phyloP scores from a whole-genome alignment of 2,888 invertebrate genomes.

The Abrostola tripartita region DNA sequence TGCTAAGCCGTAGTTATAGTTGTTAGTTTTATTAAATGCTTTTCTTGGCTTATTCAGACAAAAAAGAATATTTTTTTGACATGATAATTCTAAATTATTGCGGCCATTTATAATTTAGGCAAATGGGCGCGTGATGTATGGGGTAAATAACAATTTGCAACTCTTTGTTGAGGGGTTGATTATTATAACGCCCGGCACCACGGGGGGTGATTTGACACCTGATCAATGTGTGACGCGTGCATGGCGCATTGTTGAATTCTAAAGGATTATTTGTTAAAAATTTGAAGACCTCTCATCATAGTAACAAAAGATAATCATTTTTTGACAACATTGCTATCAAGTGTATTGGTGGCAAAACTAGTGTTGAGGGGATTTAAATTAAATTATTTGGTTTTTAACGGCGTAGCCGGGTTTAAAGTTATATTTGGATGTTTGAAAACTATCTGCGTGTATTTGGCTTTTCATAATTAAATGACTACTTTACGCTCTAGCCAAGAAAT shows the following conservation, averaged over 20 bases:
- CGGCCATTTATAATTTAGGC: conserved; percentile 79
- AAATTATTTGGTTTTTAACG: too few relatives aligned
- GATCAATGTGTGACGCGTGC: conserved; percentile 70
- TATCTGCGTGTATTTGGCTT: neutral
- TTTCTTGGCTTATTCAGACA: too few relatives aligned
- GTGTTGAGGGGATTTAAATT: neutral
- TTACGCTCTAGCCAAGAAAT: too few relatives aligned
- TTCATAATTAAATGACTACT: neutral
- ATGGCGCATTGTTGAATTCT: conserved; percentile 56
- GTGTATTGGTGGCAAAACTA: conserved; percentile 1
- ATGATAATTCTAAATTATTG: conserved; percentile 85
- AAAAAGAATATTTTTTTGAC: conserved; percentile 59
- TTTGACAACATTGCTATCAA: conserved; percentile 5
- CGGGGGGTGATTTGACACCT: conserved; percentile 76
- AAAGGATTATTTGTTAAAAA: conserved; percentile 41
- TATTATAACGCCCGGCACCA: conserved; percentile 69
- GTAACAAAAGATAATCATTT: conserved; percentile 14
- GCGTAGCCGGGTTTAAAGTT: too few relatives aligned
- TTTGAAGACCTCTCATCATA: conserved; percentile 34
- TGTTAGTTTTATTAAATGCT: too few relatives aligned
- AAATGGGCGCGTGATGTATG: conserved; percentile 81
- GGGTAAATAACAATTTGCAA: conserved; percentile 87
- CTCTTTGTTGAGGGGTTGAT: conserved; percentile 79
- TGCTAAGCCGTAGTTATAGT: conserved; percentile 15
- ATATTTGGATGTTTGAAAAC: too few relatives aligned